These are phyloP conservation scores for Aegithalos caudatus DNA, from an alignment of 2,113 vertebrate genomes.

Conservation along the genomic window DNA sequence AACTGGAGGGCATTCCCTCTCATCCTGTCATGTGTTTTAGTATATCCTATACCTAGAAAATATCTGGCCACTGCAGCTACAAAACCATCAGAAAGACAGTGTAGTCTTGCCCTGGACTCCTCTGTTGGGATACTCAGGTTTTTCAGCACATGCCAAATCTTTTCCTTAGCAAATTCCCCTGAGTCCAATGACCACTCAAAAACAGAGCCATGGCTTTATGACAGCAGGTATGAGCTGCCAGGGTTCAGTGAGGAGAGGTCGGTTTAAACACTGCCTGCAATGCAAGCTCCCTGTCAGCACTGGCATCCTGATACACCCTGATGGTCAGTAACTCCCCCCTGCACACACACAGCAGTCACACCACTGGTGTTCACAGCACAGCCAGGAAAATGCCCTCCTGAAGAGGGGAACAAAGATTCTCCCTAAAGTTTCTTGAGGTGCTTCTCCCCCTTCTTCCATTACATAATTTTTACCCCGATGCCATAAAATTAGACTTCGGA, in stretches of 20 bases:
- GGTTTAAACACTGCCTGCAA: neutral
- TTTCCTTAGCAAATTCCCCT: neutral
- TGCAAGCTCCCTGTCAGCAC: neutral
- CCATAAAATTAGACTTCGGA: neutral
- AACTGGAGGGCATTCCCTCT: neutral
- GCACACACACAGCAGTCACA: neutral
- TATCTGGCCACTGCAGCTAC: neutral
- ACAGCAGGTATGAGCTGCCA: neutral
- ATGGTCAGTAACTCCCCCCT: neutral
- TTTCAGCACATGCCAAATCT: neutral
- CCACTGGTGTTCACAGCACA: neutral
- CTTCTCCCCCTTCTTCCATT: neutral
- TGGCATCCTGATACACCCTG: neutral
- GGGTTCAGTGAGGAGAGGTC: neutral
- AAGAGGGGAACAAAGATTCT: neutral
- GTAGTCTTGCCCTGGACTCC: neutral
- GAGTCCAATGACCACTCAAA: neutral
- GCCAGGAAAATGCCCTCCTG: neutral
- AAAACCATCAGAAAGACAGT: neutral
- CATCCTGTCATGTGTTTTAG: neutral
- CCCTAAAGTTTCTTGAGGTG: neutral
- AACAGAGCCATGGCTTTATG: neutral
- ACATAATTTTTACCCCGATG: neutral
- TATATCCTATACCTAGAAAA: neutral
- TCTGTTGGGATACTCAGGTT: fast-evolving